Percentiles rank a stretch among this genome's conserved stretches.
Conservation (phyloP, 2,797 vertebrate species). For the Ptychadena robeensis region DNA sequence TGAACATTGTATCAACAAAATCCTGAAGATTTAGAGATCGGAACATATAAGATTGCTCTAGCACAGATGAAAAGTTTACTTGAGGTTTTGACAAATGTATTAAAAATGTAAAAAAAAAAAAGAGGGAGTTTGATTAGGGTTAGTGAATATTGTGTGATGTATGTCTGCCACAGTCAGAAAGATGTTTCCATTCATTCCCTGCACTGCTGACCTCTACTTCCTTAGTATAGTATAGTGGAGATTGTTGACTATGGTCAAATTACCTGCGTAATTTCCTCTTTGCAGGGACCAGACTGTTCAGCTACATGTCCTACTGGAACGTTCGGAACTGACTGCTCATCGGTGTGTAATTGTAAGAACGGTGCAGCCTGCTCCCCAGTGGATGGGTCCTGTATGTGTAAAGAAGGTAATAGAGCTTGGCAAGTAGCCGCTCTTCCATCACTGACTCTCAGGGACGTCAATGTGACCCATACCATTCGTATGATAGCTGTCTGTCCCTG, state of each 20-base stretch:
- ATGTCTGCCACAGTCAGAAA: neutral
- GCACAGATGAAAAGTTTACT: too few relatives aligned
- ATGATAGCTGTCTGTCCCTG: neutral
- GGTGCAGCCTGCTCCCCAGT: conserved; percentile 84
- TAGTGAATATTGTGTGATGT: neutral
- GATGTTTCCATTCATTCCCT: neutral
- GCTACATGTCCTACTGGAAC: conserved; percentile 82
- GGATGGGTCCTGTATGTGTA: conserved; percentile 93
- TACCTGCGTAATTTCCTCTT: conserved; percentile 28
- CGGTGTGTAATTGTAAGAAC: conserved; percentile 87
- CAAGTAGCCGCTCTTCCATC: neutral
- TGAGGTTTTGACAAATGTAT: too few relatives aligned
- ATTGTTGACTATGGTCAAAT: neutral
- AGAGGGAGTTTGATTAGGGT: neutral
- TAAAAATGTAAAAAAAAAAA: too few relatives aligned
- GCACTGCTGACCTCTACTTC: neutral
- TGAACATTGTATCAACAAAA: too few relatives aligned
- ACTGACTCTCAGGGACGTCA: neutral
- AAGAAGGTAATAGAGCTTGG: conserved; percentile 82
- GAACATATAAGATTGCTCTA: too few relatives aligned
- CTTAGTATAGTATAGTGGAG: neutral
- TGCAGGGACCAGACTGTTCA: conserved; percentile 89
- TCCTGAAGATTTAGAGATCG: too few relatives aligned
- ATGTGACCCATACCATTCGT: neutral
- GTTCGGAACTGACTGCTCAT: conserved; percentile 89